Evolutionary conservation across 2,888 invertebrate genomes (phyloP), one percentile per base, ranked within the genome.

Genomic region (Phyllotreta striolata): DNA sequence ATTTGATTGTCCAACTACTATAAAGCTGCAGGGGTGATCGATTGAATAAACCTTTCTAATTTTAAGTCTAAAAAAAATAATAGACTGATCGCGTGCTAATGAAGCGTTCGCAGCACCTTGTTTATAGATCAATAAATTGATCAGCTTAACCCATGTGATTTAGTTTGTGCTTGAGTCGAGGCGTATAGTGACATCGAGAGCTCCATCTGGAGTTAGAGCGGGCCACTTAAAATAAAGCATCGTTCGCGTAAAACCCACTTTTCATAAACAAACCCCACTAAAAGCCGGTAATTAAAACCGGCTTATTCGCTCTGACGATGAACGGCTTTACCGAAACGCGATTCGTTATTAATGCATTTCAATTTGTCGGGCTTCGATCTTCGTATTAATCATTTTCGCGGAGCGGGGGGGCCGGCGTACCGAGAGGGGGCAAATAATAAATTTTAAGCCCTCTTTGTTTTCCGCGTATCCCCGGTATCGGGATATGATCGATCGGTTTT

Each of bases 381-480:
- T 34, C 14, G 43, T 63, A 63, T 63, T 63, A 63, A 63, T 63
- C 63, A 63, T 54, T 57, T 52, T 52, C 51, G 12, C 44, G 63
- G 51, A 63, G 24, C 24, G 24, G 2, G 24, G 24, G 1, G 24
- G 24, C 2, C 2, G 24, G 4, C 24, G 24, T 24, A 24, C 24
- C 24, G 24, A 24, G 24, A 4, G 24, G 24, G 24, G n/a, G 52
- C 34, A 57, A 51, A 57, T 57, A 56, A 63, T 63, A 63, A 63
- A 63, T 63, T 63, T 63, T 44, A 54, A 51, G 57, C 43, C 39
- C 52, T 39, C 57, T 63, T 63, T 63, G 54, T 63, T 57, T 63
- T 63, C 63, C 4, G 24, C 24, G 24, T 46, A 57, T 57, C 43
- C 24, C 24, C 56, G 35, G 52, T 57, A 62, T 62, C 52, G 46